These are phyloP conservation scores for Plecotus auritus DNA, from an alignment of 2,113 vertebrate species.

Conservation along the genomic window DNA sequence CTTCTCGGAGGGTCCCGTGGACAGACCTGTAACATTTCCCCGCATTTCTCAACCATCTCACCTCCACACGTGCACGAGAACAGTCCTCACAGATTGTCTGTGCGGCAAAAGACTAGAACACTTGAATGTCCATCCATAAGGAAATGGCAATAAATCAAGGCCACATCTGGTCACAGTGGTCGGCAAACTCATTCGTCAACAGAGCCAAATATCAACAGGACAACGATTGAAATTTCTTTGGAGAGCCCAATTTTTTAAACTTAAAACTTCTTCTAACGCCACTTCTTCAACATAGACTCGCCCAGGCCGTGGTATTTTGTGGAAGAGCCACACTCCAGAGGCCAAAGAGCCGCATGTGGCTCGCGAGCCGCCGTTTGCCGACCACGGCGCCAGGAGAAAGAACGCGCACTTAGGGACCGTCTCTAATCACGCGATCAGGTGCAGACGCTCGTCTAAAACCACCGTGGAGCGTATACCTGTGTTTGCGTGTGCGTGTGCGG, in stretches of 20 bases:
- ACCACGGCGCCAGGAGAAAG: not conserved
- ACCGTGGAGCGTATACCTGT: not conserved
- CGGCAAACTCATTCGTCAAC: no score
- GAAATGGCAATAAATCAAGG: not conserved
- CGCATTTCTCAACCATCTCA: not conserved
- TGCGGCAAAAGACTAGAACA: not conserved
- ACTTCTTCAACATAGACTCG: no score
- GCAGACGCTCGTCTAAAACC: not conserved
- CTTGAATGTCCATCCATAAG: not conserved
- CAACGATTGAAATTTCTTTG: no score
- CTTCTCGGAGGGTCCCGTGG: fast-evolving
- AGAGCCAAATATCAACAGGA: no score
- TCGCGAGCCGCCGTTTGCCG: no score
- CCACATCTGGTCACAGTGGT: no score
- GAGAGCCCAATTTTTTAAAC: no score
- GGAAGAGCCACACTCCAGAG: no score
- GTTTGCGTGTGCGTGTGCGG: not conserved
- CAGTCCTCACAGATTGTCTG: no score
- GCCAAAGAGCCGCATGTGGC: no score
- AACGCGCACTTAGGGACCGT: not conserved
- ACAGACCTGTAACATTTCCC: fast-evolving
- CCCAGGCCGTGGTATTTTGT: no score
- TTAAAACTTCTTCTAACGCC: no score
- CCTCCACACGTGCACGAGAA: fast-evolving
- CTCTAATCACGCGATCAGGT: not conserved